Percentiles rank a stretch among this genome's conserved stretches.
Conservation (phyloP, 2,888 invertebrate species). For the Blomia tropicalis region DNA sequence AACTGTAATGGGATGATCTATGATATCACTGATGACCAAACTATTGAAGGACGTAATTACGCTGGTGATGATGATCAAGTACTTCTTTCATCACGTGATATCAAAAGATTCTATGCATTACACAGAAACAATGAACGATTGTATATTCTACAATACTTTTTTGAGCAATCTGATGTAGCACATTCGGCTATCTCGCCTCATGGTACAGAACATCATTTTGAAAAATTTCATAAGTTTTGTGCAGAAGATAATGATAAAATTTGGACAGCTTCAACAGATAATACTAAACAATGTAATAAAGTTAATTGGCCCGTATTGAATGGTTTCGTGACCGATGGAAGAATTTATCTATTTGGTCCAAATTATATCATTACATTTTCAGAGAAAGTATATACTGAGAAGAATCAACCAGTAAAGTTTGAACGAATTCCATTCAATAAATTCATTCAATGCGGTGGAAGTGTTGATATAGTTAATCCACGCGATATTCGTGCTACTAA, state of each 20-base stretch:
- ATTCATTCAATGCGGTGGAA: not conserved
- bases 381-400: not conserved
- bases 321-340: not conserved
- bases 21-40: not conserved
- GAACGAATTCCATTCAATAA: not conserved
- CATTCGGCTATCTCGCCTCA: too few relatives aligned
- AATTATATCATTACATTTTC: not conserved
- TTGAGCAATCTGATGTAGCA: not conserved
- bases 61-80: not conserved
- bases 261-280: too few relatives aligned
- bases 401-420: not conserved
- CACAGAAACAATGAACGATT: not conserved
- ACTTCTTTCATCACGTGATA: not conserved
- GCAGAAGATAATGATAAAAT: too few relatives aligned
- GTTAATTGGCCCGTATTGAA: not conserved
- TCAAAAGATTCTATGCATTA: not conserved
- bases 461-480: not conserved
- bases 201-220: too few relatives aligned
- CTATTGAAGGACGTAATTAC: not conserved
- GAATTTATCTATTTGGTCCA: not conserved
- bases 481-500: not conserved
- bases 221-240: too few relatives aligned
- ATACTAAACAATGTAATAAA: not conserved
- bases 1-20: not conserved
- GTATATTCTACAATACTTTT: not conserved